A percentile compares a stretch with the other conserved stretches of the same genome.
Evolutionary conservation across 2,888 invertebrate genomes (phyloP).

Genomic region (Crioceris asparagi): DNA sequence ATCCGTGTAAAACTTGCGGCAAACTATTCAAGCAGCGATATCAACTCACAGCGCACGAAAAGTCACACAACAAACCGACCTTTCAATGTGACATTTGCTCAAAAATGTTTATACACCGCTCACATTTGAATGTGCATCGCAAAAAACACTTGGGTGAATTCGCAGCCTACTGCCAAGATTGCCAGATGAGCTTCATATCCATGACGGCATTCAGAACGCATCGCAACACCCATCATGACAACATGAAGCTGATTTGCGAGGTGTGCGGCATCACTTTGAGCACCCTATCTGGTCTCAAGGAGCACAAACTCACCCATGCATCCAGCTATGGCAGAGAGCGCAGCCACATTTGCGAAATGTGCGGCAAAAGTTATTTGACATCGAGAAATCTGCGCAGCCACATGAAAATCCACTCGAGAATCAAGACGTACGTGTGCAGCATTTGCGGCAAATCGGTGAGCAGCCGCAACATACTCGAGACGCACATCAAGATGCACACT

Average conservation of each 20-base stretch:
- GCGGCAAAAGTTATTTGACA: slow-evolving; percentile 39
- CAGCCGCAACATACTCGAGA: slow-evolving; percentile 29
- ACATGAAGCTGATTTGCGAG: slow-evolving; percentile 26
- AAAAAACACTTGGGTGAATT: slow-evolving; percentile 44
- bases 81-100: slow-evolving; percentile 50
- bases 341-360: slow-evolving; percentile 35
- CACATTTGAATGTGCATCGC: slow-evolving; percentile 48
- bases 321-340: slow-evolving; percentile 24
- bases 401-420: slow-evolving; percentile 26
- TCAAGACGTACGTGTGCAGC: slow-evolving; percentile 27
- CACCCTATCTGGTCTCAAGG: slow-evolving; percentile 25
- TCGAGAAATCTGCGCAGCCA: slow-evolving; percentile 29
- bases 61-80: slow-evolving; percentile 45
- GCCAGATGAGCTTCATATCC: slow-evolving; percentile 30
- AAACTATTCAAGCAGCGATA: slow-evolving; percentile 32
- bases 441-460: slow-evolving; percentile 35
- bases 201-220: slow-evolving; percentile 27
- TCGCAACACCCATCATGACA: slow-evolving; percentile 26
- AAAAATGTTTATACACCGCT: slow-evolving; percentile 48
- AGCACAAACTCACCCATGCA: slow-evolving; percentile 27
- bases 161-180: slow-evolving; percentile 29
- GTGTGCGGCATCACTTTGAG: slow-evolving; percentile 25
- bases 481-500: slow-evolving; percentile 36
- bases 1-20: slow-evolving; percentile 31
- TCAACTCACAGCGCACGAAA: slow-evolving; percentile 39